Evolutionary conservation across 2,113 vertebrate genomes (phyloP).

Genomic region (Sinocyclocheilus grahami): DNA sequence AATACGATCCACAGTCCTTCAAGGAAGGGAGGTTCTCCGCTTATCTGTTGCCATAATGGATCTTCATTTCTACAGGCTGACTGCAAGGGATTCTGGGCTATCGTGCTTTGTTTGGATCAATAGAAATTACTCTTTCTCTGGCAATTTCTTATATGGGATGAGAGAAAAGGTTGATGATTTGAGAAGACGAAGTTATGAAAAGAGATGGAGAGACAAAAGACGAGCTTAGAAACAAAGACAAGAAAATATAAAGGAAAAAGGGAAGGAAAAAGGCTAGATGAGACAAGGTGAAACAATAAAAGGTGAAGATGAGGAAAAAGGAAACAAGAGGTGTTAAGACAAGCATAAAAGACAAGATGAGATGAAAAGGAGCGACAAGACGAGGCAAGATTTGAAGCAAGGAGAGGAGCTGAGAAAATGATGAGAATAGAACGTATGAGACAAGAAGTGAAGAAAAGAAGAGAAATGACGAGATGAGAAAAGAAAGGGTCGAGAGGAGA

Average conservation of each 20-base stretch:
- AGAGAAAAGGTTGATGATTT: neutral
- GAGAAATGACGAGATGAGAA: neutral
- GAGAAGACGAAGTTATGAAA: neutral
- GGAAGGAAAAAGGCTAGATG: neutral
- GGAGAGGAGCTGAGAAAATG: neutral
- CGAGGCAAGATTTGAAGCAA: neutral
- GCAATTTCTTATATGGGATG: neutral
- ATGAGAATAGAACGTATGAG: neutral
- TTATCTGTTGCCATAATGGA: constrained; percentile 32
- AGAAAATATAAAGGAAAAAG: neutral
- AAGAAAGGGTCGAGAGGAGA: neutral
- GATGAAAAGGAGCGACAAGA: neutral
- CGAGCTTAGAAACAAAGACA: neutral
- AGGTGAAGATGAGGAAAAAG: neutral
- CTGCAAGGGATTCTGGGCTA: constrained; percentile 14
- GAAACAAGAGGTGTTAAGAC: neutral
- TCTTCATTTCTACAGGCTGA: constrained; percentile 2
- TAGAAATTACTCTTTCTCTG: constrained; percentile 1
- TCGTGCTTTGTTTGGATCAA: constrained; percentile 16
- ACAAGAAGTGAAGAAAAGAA: neutral
- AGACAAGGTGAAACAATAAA: neutral
- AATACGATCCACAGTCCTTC: neutral
- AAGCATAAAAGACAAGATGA: neutral
- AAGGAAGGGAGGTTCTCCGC: constrained; percentile 16
- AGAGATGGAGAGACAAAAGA: neutral